Evolutionary conservation across 2,113 vertebrate genomes (phyloP).

Genomic region (Puntigrus tetrazona): DNA sequence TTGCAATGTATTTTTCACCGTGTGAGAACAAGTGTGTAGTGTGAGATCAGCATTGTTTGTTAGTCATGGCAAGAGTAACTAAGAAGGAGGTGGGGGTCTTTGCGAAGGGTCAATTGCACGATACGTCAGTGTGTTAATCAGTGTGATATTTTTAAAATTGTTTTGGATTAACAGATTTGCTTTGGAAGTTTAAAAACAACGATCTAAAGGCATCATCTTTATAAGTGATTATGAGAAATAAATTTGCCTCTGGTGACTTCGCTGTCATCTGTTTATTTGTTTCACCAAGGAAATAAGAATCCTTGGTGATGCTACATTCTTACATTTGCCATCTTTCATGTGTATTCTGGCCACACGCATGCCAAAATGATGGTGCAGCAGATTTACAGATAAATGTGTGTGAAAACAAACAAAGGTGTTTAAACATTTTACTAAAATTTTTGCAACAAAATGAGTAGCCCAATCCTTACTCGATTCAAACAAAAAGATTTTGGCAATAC

Average conservation of each 20-base stretch:
- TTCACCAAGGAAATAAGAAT: background rate
- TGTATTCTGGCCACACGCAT: too few relatives aligned
- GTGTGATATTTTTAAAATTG: background rate
- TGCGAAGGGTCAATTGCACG: too few relatives aligned
- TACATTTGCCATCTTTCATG: too few relatives aligned
- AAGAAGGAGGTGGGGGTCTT: too few relatives aligned
- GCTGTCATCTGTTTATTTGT: background rate
- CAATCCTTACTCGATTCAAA: background rate
- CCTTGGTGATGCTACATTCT: too few relatives aligned
- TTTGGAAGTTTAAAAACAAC: background rate
- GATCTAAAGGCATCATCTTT: background rate
- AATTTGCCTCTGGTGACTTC: background rate
- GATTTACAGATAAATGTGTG: background rate
- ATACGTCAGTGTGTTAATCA: too few relatives aligned
- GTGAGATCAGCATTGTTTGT: too few relatives aligned
- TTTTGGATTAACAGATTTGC: background rate
- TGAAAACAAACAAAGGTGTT: background rate
- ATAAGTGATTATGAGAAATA: background rate
- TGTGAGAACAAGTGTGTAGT: too few relatives aligned
- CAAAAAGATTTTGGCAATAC: background rate
- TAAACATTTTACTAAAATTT: background rate
- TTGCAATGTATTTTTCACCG: too few relatives aligned
- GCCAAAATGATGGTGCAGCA: too few relatives aligned
- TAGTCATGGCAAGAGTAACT: too few relatives aligned
- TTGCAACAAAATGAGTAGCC: background rate